A percentile compares a stretch with the other conserved stretches of the same genome.
Evolutionary conservation across 2,888 invertebrate genomes (phyloP).

Genomic region (Cataglyphis livida): DNA sequence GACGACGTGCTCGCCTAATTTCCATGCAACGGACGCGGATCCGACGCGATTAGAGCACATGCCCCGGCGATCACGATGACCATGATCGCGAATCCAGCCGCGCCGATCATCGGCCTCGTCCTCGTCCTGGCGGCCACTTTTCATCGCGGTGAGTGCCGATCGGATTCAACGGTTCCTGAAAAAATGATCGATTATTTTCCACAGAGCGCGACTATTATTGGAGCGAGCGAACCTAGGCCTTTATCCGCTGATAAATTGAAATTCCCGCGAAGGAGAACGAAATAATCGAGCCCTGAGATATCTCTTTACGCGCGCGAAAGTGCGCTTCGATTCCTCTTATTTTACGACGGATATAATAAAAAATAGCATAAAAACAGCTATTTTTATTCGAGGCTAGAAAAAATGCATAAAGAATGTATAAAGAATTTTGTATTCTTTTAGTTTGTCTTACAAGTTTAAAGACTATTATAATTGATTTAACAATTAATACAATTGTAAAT

Average conservation of each 20-base stretch:
- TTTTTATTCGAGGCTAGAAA: neutral
- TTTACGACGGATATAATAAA: neutral
- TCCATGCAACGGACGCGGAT: constrained; percentile 62
- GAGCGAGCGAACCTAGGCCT: neutral
- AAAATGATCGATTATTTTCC: constrained; percentile 7
- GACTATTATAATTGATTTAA: neutral
- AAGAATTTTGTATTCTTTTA: neutral
- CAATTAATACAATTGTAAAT: neutral
- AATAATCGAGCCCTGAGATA: neutral
- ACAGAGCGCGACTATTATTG: neutral
- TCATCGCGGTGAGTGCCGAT: constrained; percentile 76
- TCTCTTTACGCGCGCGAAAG: neutral
- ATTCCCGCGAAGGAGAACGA: neutral
- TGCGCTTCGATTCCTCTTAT: neutral
- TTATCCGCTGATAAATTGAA: neutral
- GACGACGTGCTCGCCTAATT: constrained; percentile 35
- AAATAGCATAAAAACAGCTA: neutral
- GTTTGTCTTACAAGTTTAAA: neutral
- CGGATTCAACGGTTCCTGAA: constrained; percentile 8
- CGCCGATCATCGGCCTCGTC: constrained; percentile 74
- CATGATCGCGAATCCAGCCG: constrained; percentile 77
- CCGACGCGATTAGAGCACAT: constrained; percentile 76
- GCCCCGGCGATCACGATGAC: constrained; percentile 78
- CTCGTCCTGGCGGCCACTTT: constrained; percentile 76
- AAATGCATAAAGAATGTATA: no score